Evolutionary conservation across 2,888 invertebrate genomes (phyloP), one percentile per base, ranked within the genome.

Genomic region (Polydrusus tereticollis): DNA sequence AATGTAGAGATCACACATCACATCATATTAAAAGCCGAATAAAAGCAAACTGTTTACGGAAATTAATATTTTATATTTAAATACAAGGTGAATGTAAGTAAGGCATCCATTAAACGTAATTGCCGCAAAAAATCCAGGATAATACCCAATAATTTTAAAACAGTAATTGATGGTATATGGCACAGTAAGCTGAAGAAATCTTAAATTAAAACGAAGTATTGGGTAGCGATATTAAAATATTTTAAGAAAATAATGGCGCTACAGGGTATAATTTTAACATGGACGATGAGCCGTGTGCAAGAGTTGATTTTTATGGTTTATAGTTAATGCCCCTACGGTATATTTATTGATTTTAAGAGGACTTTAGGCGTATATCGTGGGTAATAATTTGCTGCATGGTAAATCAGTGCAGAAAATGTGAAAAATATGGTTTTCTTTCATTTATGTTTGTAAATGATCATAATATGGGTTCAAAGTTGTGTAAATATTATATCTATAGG

Each of bases 171-270:
- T 21, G 59, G 59, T 45, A 20, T 59, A 67, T 47, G 14, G 59
- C 47, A 59, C 47, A 18, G 45, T 47, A 26, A 47, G 59, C 58
- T 52, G 36, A 38, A 67, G 67, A 58, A 59, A 67, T 59, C 67
- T 33, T 59, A 67, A 58, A 67, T 67, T 67, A 67, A 67, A 47
- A 45, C 14, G 14, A 67, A 59, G 59, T 47, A 58, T 67, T 38
- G 67, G 36, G 58, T 67, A 67, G 67, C 59, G 29, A 52, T 47
- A 59, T 67, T 59, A 59, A 67, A 67, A 67, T 67, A 67, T 67
- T 67, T 67, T 67, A 59, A 59, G 67, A 59, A 67, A 67, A 67
- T 67, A 58, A 67, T 58, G 67, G 59, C 21, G 58, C 59, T 47
- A 33, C 16, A 20, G 67, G 66, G 23, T 67, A 47, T 67, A 67